Evolutionary conservation across 1,140 invertebrate species (phyloP), one percentile per base, ranked within the genome.

Genomic region (Lasioglossum albipes): DNA sequence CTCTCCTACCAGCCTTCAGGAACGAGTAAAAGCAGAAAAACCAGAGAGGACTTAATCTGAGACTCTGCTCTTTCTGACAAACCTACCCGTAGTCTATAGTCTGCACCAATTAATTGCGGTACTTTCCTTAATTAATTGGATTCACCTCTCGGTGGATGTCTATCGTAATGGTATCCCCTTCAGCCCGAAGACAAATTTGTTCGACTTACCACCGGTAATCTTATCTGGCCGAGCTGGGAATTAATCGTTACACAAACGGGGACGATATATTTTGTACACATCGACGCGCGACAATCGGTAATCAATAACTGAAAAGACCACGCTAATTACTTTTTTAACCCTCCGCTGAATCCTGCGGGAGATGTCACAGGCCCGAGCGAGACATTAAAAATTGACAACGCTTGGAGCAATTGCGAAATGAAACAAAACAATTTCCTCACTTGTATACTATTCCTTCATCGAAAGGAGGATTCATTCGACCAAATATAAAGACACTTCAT

Each of bases 91-190:
- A 36, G 42, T 65, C 61, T 52, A 79, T 59, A 74, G 45, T 69
- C 57, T 59, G 64, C 78, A 75, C 78, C 87, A 89, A 90, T 90
- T 90, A 90, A 90, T 90, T 82, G 80, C 79, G 57, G 54, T 85
- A 80, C 80, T 88, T 89, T 78, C 70, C 69, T 88, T 91, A 90
- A 90, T 90, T 91, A 91, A 91, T 91, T 89, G 87, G 83, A 87
- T 90, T 82, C 86, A 87, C 86, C 78, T 82, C 54, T 76, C 79
- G 69, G 72, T 75, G 68, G 73, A 83, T 66, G 71, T 75, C 81
- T 75, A 84, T 87, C 85, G 79, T 66, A 61, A 69, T 54, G 62
- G 31, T 61, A 64, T 79, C 68, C 27, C 82, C 64, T 49, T 62
- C 54, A 18, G 62, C 62, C 78, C 20, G 41, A 62, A 6, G 7